Percentiles rank a stretch among this genome's conserved stretches.
These are phyloP conservation scores for Ardeotis arabs DNA, from an alignment of 2,113 vertebrate genomes.

Conservation along the genomic window DNA sequence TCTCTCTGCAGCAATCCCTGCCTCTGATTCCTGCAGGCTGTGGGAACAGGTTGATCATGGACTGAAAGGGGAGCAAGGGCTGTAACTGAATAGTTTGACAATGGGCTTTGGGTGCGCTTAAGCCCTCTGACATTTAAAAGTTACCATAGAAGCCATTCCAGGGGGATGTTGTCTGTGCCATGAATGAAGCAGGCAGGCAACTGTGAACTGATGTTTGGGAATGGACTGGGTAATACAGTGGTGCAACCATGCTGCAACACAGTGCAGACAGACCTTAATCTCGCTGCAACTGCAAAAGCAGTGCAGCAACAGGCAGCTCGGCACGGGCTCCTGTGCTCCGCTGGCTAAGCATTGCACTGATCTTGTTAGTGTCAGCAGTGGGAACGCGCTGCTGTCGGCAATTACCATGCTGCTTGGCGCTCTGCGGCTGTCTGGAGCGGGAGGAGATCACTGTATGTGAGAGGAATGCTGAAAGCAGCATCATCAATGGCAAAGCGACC, in stretches of 20 bases:
- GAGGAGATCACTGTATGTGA: neutral
- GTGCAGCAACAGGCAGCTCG: neutral
- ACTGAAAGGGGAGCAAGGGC: neutral
- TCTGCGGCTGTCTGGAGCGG: neutral
- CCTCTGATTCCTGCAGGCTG: neutral
- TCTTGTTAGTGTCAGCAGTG: neutral
- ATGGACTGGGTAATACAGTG: neutral
- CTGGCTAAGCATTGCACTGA: neutral
- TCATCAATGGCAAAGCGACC: accelerated
- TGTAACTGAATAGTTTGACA: neutral
- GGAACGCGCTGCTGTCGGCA: neutral
- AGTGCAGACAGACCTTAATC: neutral
- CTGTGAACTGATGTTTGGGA: neutral
- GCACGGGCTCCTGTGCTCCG: accelerated
- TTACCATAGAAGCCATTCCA: neutral
- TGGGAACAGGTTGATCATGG: neutral
- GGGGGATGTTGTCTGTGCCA: neutral
- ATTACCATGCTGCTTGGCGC: neutral
- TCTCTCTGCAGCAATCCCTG: neutral
- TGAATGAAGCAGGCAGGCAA: neutral
- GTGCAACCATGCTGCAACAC: accelerated
- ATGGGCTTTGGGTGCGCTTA: neutral
- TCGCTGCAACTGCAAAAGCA: neutral
- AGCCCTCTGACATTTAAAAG: neutral
- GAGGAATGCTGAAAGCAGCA: neutral